Evolutionary conservation across 2,888 invertebrate genomes (phyloP).

Genomic region (Gastracanthus pulcherrimus): DNA sequence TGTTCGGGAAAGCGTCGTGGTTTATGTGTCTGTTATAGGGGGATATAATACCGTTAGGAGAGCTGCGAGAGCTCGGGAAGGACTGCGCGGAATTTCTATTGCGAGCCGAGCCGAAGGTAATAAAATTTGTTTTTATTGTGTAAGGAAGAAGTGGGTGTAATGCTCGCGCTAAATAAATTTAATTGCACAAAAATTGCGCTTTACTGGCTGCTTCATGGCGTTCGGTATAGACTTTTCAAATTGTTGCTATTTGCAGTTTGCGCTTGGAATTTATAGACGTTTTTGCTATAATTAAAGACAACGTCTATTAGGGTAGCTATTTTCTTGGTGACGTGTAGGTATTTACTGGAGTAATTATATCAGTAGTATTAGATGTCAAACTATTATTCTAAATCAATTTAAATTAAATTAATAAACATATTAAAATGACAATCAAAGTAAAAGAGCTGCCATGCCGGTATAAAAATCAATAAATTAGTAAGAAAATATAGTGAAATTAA

Average conservation of each 20-base stretch:
- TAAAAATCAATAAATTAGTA: too few species aligned
- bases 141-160: conserved; percentile 11
- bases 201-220: background rate
- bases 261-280: background rate
- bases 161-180: conserved; percentile 44
- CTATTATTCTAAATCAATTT: too few species aligned
- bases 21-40: conserved; percentile 38
- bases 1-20: conserved; percentile 25
- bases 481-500: too few species aligned
- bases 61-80: conserved; percentile 11
- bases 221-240: background rate
- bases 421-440: too few species aligned
- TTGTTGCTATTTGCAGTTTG: background rate
- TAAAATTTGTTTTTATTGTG: conserved; percentile 49
- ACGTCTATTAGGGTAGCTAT: too few species aligned
- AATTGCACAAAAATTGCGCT: conserved; percentile 36
- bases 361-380: too few species aligned
- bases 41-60: conserved; percentile 40
- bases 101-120: conserved; percentile 20
- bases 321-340: too few species aligned
- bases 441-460: too few species aligned
- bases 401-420: too few species aligned
- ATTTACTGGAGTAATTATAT: too few species aligned
- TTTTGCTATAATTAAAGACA: too few species aligned
- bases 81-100: conserved; percentile 38